A percentile compares a stretch with the other conserved stretches of the same genome.
Conservation (phyloP, 2,113 vertebrate genomes). For the Sceloporus undulatus region DNA sequence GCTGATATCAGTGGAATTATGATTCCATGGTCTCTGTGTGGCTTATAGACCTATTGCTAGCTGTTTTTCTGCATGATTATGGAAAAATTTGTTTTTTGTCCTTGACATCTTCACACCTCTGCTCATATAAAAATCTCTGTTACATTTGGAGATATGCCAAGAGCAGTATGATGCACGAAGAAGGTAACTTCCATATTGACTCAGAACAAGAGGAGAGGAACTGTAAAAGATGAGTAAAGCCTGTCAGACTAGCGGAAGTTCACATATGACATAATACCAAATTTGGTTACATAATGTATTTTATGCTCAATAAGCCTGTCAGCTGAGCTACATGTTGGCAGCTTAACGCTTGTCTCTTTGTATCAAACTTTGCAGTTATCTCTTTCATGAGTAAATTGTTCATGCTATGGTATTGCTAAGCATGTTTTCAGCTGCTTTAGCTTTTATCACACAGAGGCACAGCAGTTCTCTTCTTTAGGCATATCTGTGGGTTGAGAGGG, state of each 20-base stretch:
- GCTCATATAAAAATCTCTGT: slow-evolving; percentile 9
- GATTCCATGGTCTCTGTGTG: not conserved
- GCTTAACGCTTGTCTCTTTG: slow-evolving; percentile 65
- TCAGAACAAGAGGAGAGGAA: not conserved
- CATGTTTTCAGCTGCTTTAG: slow-evolving; percentile 48
- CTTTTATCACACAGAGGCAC: slow-evolving; percentile 51
- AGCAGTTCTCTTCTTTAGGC: slow-evolving; percentile 38
- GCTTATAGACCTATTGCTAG: slow-evolving; percentile 33
- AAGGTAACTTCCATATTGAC: slow-evolving; percentile 36
- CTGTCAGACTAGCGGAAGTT: slow-evolving; percentile 28
- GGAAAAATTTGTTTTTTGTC: slow-evolving; percentile 45
- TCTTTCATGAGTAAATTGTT: slow-evolving; percentile 67
- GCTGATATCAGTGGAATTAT: slow-evolving; percentile 1
- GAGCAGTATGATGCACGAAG: slow-evolving; percentile 38
- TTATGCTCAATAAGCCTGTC: slow-evolving; percentile 56
- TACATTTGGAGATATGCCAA: slow-evolving; percentile 38
- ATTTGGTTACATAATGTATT: slow-evolving; percentile 57
- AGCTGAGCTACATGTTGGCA: slow-evolving; percentile 57
- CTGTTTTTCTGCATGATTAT: slow-evolving; percentile 44
- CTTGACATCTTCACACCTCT: slow-evolving; percentile 4
- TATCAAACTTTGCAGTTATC: slow-evolving; percentile 65
- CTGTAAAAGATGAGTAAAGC: slow-evolving; percentile 19
- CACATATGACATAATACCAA: slow-evolving; percentile 49
- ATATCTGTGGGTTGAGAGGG: slow-evolving; percentile 47
- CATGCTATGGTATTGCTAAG: slow-evolving; percentile 15